Evolutionary conservation across 1,140 invertebrate genomes (phyloP).

Genomic region (Trichogramma pretiosum): DNA sequence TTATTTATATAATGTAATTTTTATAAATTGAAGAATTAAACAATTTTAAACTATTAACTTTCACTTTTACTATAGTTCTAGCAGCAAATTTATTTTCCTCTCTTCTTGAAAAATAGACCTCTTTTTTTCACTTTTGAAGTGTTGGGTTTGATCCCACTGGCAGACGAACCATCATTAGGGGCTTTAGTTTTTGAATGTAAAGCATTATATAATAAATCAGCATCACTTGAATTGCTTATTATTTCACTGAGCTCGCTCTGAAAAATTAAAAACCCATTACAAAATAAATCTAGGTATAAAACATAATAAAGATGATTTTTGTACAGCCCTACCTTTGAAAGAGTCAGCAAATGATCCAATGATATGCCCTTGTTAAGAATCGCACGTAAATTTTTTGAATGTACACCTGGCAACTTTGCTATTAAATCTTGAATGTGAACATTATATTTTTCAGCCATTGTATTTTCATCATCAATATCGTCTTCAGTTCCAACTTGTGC

Average conservation of each 20-base stretch:
- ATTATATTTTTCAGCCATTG: constrained; percentile 64
- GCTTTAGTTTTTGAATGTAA: constrained; percentile 52
- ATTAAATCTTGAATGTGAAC: constrained; percentile 75
- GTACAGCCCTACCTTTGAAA: no score
- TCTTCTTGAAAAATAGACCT: constrained; percentile 34
- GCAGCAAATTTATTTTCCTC: constrained; percentile 17
- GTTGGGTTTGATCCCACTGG: constrained; percentile 12
- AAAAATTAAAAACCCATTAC: constrained; percentile 29
- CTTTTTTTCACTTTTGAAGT: constrained; percentile 29
- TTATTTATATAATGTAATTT: not conserved
- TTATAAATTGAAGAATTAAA: constrained; percentile 7
- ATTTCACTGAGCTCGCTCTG: constrained; percentile 57
- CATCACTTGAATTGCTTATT: constrained; percentile 57
- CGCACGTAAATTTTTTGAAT: constrained; percentile 72
- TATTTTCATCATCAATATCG: constrained; percentile 47
- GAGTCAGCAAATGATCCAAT: constrained; percentile 56
- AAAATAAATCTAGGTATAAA: not conserved
- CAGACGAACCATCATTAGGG: constrained; percentile 31
- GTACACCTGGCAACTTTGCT: constrained; percentile 81
- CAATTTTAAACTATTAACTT: constrained; percentile 6
- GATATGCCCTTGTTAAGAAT: constrained; percentile 73
- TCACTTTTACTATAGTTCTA: no score
- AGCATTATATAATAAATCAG: constrained; percentile 52
- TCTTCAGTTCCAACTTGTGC: constrained; percentile 57
- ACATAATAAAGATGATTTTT: no score